phyloP scores from a whole-genome alignment of 2,113 vertebrate species.

The western clawed frog (Xenopus tropicalis) region DNA sequence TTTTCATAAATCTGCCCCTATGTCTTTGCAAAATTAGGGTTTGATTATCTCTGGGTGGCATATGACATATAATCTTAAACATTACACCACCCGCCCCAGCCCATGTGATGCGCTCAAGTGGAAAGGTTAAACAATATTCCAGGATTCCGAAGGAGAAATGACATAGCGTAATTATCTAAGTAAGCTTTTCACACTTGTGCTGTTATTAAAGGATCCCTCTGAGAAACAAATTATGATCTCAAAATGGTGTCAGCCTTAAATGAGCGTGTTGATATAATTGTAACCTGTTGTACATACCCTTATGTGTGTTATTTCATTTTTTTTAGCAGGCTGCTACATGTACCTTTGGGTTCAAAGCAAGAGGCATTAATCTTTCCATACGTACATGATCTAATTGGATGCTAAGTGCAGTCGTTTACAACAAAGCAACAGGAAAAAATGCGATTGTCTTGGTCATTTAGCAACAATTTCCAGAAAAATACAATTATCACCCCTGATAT shows the following conservation, averaged over 20 bases:
- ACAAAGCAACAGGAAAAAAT: conserved; percentile 51
- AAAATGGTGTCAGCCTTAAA: conserved; percentile 4
- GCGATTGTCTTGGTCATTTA: conserved; percentile 60
- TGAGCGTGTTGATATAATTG: conserved; percentile 9
- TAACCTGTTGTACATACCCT: not conserved
- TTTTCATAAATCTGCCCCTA: too few species aligned
- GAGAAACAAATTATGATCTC: conserved; percentile 3
- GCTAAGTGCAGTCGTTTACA: conserved; percentile 51
- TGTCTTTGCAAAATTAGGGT: too few species aligned
- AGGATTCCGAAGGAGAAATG: too few species aligned
- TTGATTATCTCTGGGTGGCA: too few species aligned
- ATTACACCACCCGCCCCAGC: too few species aligned
- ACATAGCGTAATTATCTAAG: too few species aligned
- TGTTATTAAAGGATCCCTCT: not conserved
- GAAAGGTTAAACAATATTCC: too few species aligned
- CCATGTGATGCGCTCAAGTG: too few species aligned
- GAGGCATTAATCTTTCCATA: conserved; percentile 46
- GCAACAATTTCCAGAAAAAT: conserved; percentile 49
- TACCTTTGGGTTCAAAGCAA: not conserved
- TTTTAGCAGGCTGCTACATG: not conserved
- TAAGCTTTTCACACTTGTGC: too few species aligned
- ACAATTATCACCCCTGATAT: too few species aligned
- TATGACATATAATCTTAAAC: too few species aligned
- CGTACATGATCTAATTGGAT: conserved; percentile 49
- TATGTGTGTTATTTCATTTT: conserved; percentile 11